Evolutionary conservation across 2,888 invertebrate genomes (phyloP).

Genomic region (Biston stratarius): DNA sequence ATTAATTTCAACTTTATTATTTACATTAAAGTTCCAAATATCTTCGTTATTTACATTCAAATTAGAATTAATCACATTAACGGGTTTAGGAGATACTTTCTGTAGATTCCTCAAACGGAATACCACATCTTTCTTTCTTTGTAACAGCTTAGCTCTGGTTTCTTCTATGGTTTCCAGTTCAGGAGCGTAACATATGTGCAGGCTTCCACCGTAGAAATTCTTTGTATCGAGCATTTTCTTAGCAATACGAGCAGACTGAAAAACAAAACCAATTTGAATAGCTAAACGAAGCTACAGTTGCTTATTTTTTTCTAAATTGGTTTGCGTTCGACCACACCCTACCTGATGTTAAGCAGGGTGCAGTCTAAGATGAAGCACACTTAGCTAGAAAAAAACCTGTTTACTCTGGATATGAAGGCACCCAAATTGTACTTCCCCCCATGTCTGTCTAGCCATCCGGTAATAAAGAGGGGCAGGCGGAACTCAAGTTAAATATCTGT

Average conservation of each 20-base stretch:
- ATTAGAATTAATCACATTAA: not conserved
- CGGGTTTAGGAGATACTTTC: constrained; percentile 41
- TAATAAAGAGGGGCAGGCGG: no score
- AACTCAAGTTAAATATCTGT: no score
- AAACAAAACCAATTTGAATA: not conserved
- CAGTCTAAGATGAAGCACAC: no score
- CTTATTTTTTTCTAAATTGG: no score
- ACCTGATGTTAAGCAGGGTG: no score
- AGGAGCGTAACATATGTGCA: constrained; percentile 96
- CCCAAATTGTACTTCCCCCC: no score
- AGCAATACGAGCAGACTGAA: constrained; percentile 90
- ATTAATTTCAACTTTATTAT: not conserved
- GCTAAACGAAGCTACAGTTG: no score
- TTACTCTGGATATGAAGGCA: no score
- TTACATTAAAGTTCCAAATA: not conserved
- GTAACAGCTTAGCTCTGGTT: constrained; percentile 90
- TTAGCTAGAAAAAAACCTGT: no score
- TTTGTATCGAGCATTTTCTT: constrained; percentile 93
- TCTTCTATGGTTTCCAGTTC: constrained; percentile 92
- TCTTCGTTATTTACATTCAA: constrained; percentile 1
- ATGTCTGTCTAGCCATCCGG: no score
- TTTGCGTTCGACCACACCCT: no score
- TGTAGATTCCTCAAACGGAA: constrained; percentile 64
- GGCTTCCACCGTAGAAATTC: constrained; percentile 93
- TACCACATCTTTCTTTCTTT: constrained; percentile 88